Percentiles rank a stretch among this genome's conserved stretches.
phyloP scores from a whole-genome alignment of 2,888 invertebrate species.

The Aromia moschata region DNA sequence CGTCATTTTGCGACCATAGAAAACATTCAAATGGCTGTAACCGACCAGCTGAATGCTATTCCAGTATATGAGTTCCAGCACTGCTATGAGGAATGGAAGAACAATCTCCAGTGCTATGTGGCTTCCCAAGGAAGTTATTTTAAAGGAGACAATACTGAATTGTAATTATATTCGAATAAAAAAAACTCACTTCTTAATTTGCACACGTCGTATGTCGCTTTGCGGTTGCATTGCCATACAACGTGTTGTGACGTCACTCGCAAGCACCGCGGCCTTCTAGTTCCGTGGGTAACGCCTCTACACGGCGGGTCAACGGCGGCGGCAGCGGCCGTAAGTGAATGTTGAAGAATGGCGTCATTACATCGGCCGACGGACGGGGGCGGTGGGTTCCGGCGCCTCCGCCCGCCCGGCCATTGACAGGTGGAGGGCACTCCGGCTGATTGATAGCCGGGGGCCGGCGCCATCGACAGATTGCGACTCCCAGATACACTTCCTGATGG shows the following conservation, averaged over 20 bases:
- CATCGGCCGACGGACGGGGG: slow-evolving; percentile 7
- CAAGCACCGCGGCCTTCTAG: neutral
- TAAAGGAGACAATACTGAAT: too few species aligned
- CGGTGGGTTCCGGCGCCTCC: slow-evolving; percentile 32
- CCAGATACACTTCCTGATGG: slow-evolving; percentile 45
- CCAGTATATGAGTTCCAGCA: too few species aligned
- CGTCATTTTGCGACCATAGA: too few species aligned
- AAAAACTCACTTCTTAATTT: too few species aligned
- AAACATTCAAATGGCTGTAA: too few species aligned
- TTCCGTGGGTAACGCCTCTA: neutral
- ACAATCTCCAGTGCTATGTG: too few species aligned
- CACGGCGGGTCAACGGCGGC: neutral
- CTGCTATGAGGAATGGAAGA: too few species aligned
- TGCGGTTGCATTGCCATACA: too few species aligned
- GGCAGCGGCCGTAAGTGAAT: slow-evolving; percentile 11
- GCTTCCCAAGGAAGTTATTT: too few species aligned
- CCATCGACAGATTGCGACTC: slow-evolving; percentile 52
- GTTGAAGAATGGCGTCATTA: slow-evolving; percentile 22
- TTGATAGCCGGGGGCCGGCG: slow-evolving; percentile 53
- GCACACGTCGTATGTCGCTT: too few species aligned
- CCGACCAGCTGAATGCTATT: too few species aligned
- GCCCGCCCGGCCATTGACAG: slow-evolving; percentile 50
- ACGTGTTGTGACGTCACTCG: neutral
- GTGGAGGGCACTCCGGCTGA: slow-evolving; percentile 51
- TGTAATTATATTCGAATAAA: too few species aligned